These are phyloP conservation scores for Penaeus vannamei DNA, from an alignment of 1,140 invertebrate species.

Conservation along the genomic window DNA sequence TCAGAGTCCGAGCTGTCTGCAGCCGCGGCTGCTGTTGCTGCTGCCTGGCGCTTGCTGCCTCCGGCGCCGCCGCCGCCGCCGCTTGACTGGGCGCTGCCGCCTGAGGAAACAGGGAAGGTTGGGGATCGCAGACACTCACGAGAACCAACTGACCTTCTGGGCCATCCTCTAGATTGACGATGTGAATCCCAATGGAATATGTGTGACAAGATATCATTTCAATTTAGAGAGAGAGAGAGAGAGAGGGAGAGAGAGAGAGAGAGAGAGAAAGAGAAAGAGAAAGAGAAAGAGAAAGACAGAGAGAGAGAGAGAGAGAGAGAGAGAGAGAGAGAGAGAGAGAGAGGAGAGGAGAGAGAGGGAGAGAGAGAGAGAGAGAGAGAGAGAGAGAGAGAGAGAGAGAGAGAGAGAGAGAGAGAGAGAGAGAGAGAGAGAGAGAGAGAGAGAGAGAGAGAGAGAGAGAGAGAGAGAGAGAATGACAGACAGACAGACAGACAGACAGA, in stretches of 20 bases:
- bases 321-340: neutral
- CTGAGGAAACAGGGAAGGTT: neutral
- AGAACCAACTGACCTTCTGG: too few species aligned
- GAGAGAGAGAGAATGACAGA: too few species aligned
- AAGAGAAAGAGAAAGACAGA: too few species aligned
- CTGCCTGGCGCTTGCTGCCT: neutral
- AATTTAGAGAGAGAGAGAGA: too few species aligned
- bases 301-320: neutral
- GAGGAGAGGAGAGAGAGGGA: too few species aligned
- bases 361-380: neutral
- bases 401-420: too few species aligned
- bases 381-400: neutral
- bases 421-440: neutral
- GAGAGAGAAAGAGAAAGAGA: neutral
- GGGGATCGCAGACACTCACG: too few species aligned
- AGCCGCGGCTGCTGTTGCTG: constrained; percentile 24
- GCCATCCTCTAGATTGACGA: too few species aligned
- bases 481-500: too few species aligned
- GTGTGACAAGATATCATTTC: too few species aligned
- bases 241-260: neutral
- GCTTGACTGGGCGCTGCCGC: neutral
- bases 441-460: neutral
- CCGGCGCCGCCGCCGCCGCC: neutral
- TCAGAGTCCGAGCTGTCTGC: constrained; percentile 61
- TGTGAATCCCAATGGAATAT: too few species aligned